Evolutionary conservation across 2,888 invertebrate species (phyloP).

Genomic region (Leucophenga montana): DNA sequence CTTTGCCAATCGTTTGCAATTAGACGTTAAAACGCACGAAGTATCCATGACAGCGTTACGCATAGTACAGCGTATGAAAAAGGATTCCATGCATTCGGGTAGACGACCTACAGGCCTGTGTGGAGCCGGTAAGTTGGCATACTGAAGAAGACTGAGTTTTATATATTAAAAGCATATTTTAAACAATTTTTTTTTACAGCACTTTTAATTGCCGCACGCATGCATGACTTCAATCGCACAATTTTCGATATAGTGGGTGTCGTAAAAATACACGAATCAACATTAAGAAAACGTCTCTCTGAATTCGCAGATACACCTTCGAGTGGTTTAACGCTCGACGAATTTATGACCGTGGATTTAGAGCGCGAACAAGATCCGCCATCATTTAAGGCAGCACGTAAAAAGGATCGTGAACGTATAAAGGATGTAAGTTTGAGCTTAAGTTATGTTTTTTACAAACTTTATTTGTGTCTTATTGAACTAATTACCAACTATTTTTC

Average conservation of each 20-base stretch:
- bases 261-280: slow-evolving; percentile 96
- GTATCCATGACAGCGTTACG: slow-evolving; percentile 95
- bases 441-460: too few species aligned
- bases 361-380: slow-evolving; percentile 97
- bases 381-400: slow-evolving; percentile 91
- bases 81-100: slow-evolving; percentile 97
- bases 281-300: slow-evolving; percentile 89
- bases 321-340: slow-evolving; percentile 93
- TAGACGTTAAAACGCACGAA: slow-evolving; percentile 93
- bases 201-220: slow-evolving; percentile 91
- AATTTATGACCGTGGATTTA: slow-evolving; percentile 96
- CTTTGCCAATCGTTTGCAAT: slow-evolving; percentile 93
- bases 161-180: not conserved
- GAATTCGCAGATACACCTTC: slow-evolving; percentile 99
- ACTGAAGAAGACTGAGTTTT: not conserved
- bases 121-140: slow-evolving; percentile 85
- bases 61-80: slow-evolving; percentile 96
- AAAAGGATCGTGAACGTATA: slow-evolving; percentile 88
- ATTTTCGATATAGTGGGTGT: slow-evolving; percentile 92
- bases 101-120: slow-evolving; percentile 97
- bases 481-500: not conserved
- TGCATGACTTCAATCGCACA: slow-evolving; percentile 92
- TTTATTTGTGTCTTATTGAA: not conserved
- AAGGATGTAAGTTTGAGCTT: slow-evolving; percentile 77
- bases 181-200: slow-evolving; percentile 78